Base-by-base conservation (phyloP, 2,113 vertebrate genomes). In the Carettochelys insculpta region DNA sequence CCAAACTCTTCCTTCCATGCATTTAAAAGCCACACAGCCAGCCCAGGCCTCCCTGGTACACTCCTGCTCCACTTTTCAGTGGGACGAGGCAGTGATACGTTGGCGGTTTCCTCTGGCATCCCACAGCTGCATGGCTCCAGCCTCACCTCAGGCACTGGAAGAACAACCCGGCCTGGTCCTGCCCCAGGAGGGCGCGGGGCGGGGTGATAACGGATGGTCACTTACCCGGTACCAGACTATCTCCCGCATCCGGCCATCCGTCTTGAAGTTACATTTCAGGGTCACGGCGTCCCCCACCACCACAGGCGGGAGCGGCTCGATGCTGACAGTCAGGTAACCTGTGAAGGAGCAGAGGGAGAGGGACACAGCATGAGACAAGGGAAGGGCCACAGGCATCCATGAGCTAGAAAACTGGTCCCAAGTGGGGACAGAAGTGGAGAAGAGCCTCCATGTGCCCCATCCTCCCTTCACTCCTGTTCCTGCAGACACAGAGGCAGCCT, bases 141-240 rank as follows among this genome's bases (percentile, higher is more conserved):
- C 88, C 92, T 91, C 29, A 31, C 3, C 6, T 3, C 41, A 31
- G 2, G 3, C 4, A 3, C 48, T n/a, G 31, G 54, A 6, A 41
- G 50, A 92, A 51, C 73, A 41, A 27, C 29, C 3, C 1, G 20
- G 8, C 38, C 31, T 25, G 6, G 52, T 61, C 84, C 78, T 12
- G 0, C 43, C 61, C 90, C 41, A 19, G 14, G 51, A 43, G 58
- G 51, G 14, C 2, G 4, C n/a, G 38, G 34, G 50, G 54, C 29
- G 71, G 11, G 50, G 17, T 9, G 3, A 14, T 34, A 34, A 5
- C 27, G 0, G 0, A 11, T 45, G 1, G 3, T 19, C 56, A 89
- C 99, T 99, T 97, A 99, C 99, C 99, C 99, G 97, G 97, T 99
- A 99, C 99, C 99, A 99, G 77, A 99, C 99, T 13, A 99, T 99